Conservation (phyloP, 2,888 invertebrate species). For the Busseola fusca region DNA sequence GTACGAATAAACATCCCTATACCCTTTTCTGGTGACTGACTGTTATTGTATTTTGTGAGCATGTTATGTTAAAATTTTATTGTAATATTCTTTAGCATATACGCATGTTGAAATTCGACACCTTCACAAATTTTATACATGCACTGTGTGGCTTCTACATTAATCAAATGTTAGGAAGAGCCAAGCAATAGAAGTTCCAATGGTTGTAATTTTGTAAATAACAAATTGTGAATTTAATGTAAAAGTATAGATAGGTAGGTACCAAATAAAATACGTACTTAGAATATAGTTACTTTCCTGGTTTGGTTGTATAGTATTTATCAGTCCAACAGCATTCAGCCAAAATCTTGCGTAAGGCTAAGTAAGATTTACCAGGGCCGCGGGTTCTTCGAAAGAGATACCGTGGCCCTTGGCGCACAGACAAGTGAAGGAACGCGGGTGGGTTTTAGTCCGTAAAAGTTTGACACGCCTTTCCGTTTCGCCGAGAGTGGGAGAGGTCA, state of each 20-base stretch:
- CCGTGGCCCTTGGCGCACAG: too few species aligned
- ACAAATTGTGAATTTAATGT: constrained; percentile 39
- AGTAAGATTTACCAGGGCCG: too few species aligned
- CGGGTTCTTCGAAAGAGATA: too few species aligned
- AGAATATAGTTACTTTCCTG: not conserved
- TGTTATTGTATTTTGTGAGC: constrained; percentile 34
- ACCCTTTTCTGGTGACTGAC: constrained; percentile 32
- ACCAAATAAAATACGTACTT: too few species aligned
- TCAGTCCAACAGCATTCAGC: constrained; percentile 10
- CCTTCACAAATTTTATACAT: not conserved
- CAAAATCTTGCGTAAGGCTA: constrained; percentile 6
- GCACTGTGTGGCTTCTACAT: constrained; percentile 6
- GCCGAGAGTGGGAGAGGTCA: too few species aligned
- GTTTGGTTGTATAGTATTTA: constrained; percentile 29
- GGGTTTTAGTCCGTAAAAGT: too few species aligned
- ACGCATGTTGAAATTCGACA: constrained; percentile 11
- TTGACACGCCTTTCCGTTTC: too few species aligned
- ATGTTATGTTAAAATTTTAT: constrained; percentile 28
- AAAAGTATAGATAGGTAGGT: too few species aligned
- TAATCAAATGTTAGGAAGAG: constrained; percentile 1
- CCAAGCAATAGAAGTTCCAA: constrained; percentile 11
- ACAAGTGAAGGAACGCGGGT: too few species aligned
- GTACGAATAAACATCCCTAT: constrained; percentile 28
- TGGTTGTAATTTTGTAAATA: constrained; percentile 38
- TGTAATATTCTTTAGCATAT: constrained; percentile 1